phyloP scores from a whole-genome alignment of 2,888 invertebrate genomes.

The Entomobrya proxima region DNA sequence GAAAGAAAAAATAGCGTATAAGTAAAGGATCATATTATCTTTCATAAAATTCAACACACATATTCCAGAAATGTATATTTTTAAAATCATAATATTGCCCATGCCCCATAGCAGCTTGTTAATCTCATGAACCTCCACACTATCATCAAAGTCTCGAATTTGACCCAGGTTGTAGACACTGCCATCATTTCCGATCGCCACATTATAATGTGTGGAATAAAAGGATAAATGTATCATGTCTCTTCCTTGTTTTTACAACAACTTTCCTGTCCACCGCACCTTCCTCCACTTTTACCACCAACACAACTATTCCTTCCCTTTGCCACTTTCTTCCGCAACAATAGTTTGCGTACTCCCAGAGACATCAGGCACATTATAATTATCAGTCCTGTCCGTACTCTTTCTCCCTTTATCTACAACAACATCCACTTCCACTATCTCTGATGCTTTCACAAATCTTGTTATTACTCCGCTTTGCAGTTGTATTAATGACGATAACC shows the following conservation, averaged over 20 bases:
- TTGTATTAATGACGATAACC: neutral
- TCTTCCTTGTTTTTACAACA: neutral
- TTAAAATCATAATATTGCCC: conserved; percentile 19
- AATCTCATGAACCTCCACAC: conserved; percentile 72
- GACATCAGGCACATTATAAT: conserved; percentile 37
- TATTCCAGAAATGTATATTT: neutral
- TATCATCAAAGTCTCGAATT: conserved; percentile 74
- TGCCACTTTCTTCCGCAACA: conserved; percentile 31
- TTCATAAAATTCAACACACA: neutral
- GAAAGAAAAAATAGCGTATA: conserved; percentile 76
- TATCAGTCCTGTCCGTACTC: neutral
- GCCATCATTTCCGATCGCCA: conserved; percentile 68
- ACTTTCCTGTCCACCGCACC: neutral
- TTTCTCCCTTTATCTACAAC: neutral
- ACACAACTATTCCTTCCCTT: conserved; percentile 27
- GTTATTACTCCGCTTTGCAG: neutral
- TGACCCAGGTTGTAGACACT: conserved; percentile 68
- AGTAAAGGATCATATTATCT: neutral
- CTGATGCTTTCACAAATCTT: neutral
- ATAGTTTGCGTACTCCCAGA: neutral
- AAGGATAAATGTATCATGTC: conserved; percentile 73
- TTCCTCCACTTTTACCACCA: conserved; percentile 17
- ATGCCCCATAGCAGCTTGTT: conserved; percentile 75
- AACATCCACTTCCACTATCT: neutral
- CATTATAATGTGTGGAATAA: conserved; percentile 71